phyloP scores from a whole-genome alignment of 2,888 invertebrate species.

The Galerucella pusilla region DNA sequence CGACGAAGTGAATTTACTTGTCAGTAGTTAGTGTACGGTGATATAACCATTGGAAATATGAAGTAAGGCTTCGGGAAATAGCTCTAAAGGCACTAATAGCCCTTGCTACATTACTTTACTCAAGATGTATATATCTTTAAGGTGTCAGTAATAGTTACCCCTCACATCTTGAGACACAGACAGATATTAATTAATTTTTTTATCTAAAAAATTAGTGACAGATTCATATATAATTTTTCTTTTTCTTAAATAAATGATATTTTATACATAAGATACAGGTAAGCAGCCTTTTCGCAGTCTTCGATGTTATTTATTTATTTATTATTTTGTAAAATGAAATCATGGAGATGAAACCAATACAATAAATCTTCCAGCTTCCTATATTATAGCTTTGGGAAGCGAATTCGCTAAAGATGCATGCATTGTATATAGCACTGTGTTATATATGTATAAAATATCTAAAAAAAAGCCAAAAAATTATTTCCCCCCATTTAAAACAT shows the following conservation, averaged over 20 bases:
- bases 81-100: no score
- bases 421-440: conserved; percentile 27
- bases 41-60: no score
- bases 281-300: conserved; percentile 11
- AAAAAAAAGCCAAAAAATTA: neutral
- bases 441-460: conserved; percentile 28
- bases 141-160: no score
- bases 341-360: conserved; percentile 24
- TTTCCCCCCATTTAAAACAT: neutral
- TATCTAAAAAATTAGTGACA: neutral
- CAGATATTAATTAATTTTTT: no score
- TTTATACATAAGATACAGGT: conserved; percentile 25
- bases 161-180: no score
- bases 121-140: no score
- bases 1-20: no score
- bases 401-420: conserved; percentile 25
- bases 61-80: no score
- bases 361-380: conserved; percentile 28
- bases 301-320: conserved; percentile 17
- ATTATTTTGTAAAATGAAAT: conserved; percentile 17
- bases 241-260: conserved; percentile 3
- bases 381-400: conserved; percentile 25
- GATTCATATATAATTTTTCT: neutral
- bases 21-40: no score
- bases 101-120: no score